Conservation (phyloP, 1,140 invertebrate species). For the Dendroctonus ponderosae region DNA sequence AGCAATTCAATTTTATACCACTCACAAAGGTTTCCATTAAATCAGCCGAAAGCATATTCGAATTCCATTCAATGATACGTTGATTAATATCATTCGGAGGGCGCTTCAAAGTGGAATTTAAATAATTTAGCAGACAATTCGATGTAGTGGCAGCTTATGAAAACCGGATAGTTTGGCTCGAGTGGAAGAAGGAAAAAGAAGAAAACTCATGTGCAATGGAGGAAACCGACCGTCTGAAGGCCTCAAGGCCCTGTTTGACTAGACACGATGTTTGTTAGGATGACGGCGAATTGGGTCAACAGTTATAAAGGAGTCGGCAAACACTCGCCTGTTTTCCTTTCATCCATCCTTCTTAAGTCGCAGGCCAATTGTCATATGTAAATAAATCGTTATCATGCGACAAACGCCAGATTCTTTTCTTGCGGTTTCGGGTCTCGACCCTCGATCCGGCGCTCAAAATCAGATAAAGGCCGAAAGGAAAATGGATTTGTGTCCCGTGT, state of each 20-base stretch:
- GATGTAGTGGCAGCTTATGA: background rate
- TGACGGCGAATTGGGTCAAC: conserved; percentile 5
- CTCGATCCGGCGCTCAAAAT: conserved; percentile 4
- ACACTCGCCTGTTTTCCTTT: conserved; percentile 18
- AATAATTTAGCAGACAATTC: background rate
- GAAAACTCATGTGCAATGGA: too few relatives aligned
- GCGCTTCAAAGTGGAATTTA: background rate
- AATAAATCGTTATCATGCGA: conserved; percentile 23
- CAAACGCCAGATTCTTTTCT: conserved; percentile 9
- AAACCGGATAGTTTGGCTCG: background rate
- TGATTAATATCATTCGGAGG: background rate
- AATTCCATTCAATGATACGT: background rate
- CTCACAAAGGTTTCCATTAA: background rate
- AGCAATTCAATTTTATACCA: background rate
- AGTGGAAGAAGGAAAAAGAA: background rate
- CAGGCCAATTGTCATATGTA: conserved; percentile 22
- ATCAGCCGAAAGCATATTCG: background rate
- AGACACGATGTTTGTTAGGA: too few relatives aligned
- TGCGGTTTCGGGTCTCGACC: conserved; percentile 5
- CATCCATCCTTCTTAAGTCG: conserved; percentile 16
- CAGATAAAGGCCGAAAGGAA: conserved; percentile 8
- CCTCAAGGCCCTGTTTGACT: too few relatives aligned
- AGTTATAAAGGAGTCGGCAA: conserved; percentile 9
- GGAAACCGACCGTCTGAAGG: too few relatives aligned
- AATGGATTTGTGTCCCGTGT: conserved; percentile 5